A percentile compares a stretch with the other conserved stretches of the same genome.
phyloP scores from a whole-genome alignment of 92 coral and sea anemone genomes.

The Epizoanthus rinbou region DNA sequence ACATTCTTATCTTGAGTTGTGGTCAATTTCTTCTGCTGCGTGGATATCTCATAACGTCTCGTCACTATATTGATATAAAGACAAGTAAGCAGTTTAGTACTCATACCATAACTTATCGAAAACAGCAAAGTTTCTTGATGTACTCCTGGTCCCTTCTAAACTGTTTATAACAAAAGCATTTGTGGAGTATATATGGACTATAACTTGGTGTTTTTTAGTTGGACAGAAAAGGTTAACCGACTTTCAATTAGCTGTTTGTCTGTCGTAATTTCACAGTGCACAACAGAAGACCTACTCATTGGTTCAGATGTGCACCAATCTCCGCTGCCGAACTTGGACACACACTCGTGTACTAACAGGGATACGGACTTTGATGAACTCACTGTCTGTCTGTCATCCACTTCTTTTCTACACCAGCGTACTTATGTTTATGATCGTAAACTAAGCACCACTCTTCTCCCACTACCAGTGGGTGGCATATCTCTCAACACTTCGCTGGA shows the following conservation, averaged over 20 bases:
- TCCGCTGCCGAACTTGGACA: neutral
- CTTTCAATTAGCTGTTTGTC: neutral
- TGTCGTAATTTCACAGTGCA: neutral
- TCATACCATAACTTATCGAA: too few relatives aligned
- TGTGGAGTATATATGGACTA: too few relatives aligned
- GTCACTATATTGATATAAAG: too few relatives aligned
- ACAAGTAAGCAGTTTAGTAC: too few relatives aligned
- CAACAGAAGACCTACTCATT: neutral
- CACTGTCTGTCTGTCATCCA: slow-evolving; percentile 2
- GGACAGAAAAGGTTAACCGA: too few relatives aligned
- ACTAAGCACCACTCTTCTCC: neutral
- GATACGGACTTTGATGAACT: neutral
- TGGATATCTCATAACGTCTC: too few relatives aligned
- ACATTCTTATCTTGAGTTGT: too few relatives aligned
- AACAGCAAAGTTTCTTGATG: too few relatives aligned
- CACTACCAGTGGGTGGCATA: neutral
- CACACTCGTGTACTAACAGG: neutral
- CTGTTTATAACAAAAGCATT: too few relatives aligned
- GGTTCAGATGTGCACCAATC: neutral
- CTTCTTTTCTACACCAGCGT: neutral
- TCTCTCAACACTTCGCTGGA: neutral
- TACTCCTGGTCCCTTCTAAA: too few relatives aligned
- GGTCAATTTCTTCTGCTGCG: too few relatives aligned
- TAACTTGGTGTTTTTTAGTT: too few relatives aligned
- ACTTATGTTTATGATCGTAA: neutral